phyloP scores from a whole-genome alignment of 2,113 vertebrate species.

The Microtus pennsylvanicus region DNA sequence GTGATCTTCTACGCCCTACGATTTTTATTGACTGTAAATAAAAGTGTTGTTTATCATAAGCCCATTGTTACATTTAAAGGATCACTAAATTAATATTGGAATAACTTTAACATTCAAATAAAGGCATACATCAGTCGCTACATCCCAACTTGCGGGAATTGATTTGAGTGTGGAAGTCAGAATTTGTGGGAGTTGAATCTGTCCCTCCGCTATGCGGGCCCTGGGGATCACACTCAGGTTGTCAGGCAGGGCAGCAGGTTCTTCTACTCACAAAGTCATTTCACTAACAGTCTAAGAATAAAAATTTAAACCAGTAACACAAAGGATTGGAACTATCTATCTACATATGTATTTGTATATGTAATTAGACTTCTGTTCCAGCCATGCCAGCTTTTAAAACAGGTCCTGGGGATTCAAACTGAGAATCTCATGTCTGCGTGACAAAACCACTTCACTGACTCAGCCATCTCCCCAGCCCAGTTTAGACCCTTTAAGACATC shows the following conservation, averaged over 20 bases:
- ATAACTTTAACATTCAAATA: neutral
- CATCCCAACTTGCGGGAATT: neutral
- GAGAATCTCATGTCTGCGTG: no score
- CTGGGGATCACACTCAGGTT: neutral
- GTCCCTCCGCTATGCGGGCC: neutral
- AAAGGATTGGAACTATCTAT: slow-evolving; percentile 23
- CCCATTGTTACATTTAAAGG: neutral
- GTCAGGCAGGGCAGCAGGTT: no score
- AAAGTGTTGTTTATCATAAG: neutral
- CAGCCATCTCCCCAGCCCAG: no score
- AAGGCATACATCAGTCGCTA: neutral
- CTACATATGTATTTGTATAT: neutral
- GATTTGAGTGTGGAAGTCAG: neutral
- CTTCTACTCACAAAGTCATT: neutral
- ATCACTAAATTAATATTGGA: neutral
- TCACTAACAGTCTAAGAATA: neutral
- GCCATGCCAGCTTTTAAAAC: neutral
- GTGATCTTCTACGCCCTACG: neutral
- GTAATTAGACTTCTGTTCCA: neutral
- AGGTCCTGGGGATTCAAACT: neutral
- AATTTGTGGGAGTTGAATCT: neutral
- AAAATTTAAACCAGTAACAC: neutral
- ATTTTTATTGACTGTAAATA: neutral
- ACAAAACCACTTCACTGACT: neutral
- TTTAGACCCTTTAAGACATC: neutral